These are phyloP conservation scores for Zootermopsis nevadensis DNA, from an alignment of 2,888 invertebrate genomes.

Conservation along the genomic window DNA sequence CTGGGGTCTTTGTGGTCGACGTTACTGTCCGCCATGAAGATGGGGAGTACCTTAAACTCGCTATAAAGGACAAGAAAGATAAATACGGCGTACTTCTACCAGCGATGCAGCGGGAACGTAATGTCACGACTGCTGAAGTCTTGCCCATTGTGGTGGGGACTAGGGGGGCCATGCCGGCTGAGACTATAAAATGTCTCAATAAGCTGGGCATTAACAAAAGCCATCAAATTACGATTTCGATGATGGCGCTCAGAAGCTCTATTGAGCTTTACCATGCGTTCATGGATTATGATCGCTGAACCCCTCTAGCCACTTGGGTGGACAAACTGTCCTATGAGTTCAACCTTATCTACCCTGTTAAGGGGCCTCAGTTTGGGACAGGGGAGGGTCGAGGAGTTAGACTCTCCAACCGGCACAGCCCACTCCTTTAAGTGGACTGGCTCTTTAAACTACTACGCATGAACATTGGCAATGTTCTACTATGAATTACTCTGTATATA, in stretches of 20 bases:
- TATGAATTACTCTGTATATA: too few relatives aligned
- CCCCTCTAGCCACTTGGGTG: too few relatives aligned
- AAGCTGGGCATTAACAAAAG: slow-evolving; percentile 24
- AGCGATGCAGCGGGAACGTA: slow-evolving; percentile 50
- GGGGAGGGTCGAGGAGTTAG: too few relatives aligned
- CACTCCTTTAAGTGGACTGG: too few relatives aligned
- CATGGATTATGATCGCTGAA: too few relatives aligned
- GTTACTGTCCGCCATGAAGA: slow-evolving; percentile 56
- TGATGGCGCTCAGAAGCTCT: slow-evolving; percentile 57
- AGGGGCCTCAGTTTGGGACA: too few relatives aligned
- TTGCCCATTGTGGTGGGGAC: slow-evolving; percentile 59
- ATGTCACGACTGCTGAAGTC: slow-evolving; percentile 53
- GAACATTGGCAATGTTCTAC: too few relatives aligned
- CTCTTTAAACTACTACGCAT: too few relatives aligned
- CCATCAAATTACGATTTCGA: slow-evolving; percentile 55
- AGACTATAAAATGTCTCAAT: slow-evolving; percentile 55
- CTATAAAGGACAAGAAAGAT: slow-evolving; percentile 54
- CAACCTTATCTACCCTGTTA: too few relatives aligned
- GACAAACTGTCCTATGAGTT: too few relatives aligned
- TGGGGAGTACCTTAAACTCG: slow-evolving; percentile 54
- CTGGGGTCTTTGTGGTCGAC: slow-evolving; percentile 56
- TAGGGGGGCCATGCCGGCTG: slow-evolving; percentile 58
- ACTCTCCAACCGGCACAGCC: too few relatives aligned
- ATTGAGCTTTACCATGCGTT: slow-evolving; percentile 38
- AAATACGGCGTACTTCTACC: slow-evolving; percentile 55